phyloP scores from a whole-genome alignment of 2,888 invertebrate species.

The Sinhomidia bicolor region DNA sequence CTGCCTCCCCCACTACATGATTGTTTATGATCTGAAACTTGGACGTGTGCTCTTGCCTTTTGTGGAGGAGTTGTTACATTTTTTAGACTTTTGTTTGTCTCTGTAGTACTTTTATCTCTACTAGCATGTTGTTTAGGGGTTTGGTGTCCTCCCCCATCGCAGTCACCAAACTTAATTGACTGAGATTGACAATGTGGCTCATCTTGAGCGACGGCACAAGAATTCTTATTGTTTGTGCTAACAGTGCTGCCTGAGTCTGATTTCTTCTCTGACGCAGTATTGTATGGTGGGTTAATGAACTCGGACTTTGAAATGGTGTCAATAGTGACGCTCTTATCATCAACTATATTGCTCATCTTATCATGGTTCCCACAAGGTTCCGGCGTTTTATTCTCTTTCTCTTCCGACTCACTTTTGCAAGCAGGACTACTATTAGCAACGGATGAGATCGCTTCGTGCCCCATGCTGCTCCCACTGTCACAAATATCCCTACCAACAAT shows the following conservation, averaged over 20 bases:
- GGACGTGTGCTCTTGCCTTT: conserved; percentile 60
- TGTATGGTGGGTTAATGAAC: conserved; percentile 55
- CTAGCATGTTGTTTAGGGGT: neutral
- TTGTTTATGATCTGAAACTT: conserved; percentile 70
- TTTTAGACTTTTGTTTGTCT: conserved; percentile 32
- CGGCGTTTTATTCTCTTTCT: conserved; percentile 80
- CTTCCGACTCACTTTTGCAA: conserved; percentile 74
- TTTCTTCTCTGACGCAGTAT: neutral
- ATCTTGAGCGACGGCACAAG: neutral
- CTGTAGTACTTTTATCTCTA: neutral
- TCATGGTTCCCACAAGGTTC: conserved; percentile 69
- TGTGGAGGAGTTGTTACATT: neutral
- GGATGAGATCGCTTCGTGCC: conserved; percentile 58
- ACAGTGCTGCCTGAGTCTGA: neutral
- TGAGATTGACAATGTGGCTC: neutral
- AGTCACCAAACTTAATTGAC: conserved; percentile 12
- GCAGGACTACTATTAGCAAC: conserved; percentile 57
- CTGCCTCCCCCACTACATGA: conserved; percentile 1
- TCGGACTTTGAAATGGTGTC: conserved; percentile 57
- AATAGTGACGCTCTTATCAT: conserved; percentile 35
- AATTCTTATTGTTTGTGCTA: conserved; percentile 6
- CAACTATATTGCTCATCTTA: conserved; percentile 52
- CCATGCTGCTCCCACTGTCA: conserved; percentile 64
- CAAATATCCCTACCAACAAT: conserved; percentile 40
- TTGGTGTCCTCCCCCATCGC: neutral